A percentile compares a stretch with the other conserved stretches of the same genome.
Conservation (phyloP, 2,888 invertebrate species). For the Orthosia gracilis region DNA sequence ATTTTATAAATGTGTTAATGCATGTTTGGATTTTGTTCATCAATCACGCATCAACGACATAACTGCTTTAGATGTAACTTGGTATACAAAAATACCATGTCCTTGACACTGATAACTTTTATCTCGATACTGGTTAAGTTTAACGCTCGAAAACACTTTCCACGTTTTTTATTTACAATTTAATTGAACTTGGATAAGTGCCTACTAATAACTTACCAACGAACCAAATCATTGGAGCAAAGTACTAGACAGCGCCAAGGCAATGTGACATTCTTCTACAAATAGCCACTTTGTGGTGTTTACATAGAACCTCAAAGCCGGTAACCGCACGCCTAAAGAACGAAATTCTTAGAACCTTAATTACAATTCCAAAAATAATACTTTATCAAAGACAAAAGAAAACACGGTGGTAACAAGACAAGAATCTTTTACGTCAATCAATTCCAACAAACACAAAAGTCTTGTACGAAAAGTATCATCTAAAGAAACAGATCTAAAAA, state of each 20-base stretch:
- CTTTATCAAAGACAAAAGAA: neutral
- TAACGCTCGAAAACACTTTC: neutral
- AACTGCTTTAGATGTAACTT: neutral
- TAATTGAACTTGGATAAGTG: neutral
- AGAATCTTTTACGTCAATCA: conserved; percentile 10
- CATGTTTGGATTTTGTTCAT: neutral
- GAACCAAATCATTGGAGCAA: neutral
- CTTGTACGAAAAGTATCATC: neutral
- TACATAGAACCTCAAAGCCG: neutral
- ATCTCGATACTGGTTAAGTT: too few relatives aligned
- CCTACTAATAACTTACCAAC: neutral
- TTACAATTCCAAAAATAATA: neutral
- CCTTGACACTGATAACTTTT: neutral
- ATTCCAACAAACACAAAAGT: conserved; percentile 8
- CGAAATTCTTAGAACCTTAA: neutral
- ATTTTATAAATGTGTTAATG: neutral
- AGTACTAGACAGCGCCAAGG: neutral
- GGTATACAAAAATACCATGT: neutral
- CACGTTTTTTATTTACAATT: too few relatives aligned
- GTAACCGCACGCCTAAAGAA: neutral
- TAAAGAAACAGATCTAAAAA: conserved; percentile 13
- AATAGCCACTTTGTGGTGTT: neutral
- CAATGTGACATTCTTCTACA: neutral
- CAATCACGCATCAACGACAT: neutral
- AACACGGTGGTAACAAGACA: neutral